A percentile compares a stretch with the other conserved stretches of the same genome.
Conservation (phyloP, 2,888 invertebrate genomes). For the Poecilobothrus nobilitatus region DNA sequence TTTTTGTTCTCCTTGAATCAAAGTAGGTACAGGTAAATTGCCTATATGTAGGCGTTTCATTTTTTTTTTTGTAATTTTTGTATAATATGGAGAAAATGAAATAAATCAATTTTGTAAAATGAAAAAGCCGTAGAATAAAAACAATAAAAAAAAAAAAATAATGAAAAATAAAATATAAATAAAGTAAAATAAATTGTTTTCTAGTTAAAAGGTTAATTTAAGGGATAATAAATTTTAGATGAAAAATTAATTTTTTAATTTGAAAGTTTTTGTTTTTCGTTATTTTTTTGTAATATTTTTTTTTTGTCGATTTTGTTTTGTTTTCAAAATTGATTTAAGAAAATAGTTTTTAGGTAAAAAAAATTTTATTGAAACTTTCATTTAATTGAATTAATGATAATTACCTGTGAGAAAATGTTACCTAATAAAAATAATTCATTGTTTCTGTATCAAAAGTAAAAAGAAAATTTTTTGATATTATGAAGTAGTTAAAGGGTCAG, state of each 20-base stretch:
- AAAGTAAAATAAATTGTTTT: not conserved
- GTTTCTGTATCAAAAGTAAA: no score
- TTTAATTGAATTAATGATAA: no score
- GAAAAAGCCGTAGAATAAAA: not conserved
- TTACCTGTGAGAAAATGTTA: no score
- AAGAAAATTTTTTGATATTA: no score
- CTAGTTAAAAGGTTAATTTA: constrained; percentile 3
- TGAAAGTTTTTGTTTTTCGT: not conserved
- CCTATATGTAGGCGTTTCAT: not conserved
- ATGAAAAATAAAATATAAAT: no score
- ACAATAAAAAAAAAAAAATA: not conserved
- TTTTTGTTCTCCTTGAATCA: not conserved
- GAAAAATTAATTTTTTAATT: not conserved
- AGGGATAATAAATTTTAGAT: constrained; percentile 4
- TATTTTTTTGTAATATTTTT: not conserved
- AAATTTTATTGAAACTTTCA: no score
- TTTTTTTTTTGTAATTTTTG: no score
- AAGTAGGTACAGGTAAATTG: no score
- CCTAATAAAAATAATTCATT: no score
- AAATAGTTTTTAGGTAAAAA: no score
- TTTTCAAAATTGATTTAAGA: not conserved
- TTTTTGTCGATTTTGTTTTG: not conserved
- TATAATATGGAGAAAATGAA: not conserved
- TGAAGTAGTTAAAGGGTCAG: no score
- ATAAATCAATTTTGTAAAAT: not conserved